These are phyloP conservation scores for Zaprionus africanus DNA, from an alignment of 1,140 invertebrate species.

Conservation along the genomic window DNA sequence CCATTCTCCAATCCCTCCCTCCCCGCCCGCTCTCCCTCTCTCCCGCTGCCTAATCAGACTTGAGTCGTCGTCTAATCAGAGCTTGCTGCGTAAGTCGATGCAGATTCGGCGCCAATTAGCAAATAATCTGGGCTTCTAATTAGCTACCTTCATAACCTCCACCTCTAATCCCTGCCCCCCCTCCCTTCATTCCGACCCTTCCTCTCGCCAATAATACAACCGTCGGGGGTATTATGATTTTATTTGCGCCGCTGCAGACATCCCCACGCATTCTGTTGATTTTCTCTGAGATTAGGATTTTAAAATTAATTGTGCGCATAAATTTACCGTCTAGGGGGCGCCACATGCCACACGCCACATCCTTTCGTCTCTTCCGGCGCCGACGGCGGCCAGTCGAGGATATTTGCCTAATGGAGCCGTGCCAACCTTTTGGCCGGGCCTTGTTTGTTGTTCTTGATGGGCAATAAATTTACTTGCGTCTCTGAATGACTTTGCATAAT, in stretches of 20 bases:
- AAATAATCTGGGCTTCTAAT: slow-evolving; percentile 73
- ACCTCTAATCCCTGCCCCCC: background rate
- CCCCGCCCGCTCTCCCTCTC: slow-evolving; percentile 13
- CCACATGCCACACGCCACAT: slow-evolving; percentile 29
- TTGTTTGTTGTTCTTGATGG: slow-evolving; percentile 41
- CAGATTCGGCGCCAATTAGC: slow-evolving; percentile 58
- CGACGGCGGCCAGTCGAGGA: slow-evolving; percentile 13
- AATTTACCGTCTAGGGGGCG: slow-evolving; percentile 48
- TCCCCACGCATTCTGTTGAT: slow-evolving; percentile 38
- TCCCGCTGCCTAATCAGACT: slow-evolving; percentile 34
- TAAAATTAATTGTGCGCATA: slow-evolving; percentile 81
- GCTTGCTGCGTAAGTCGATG: slow-evolving; percentile 17
- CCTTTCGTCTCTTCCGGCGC: slow-evolving; percentile 32
- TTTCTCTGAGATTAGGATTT: slow-evolving; percentile 72
- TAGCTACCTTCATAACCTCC: slow-evolving; percentile 47
- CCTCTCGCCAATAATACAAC: slow-evolving; percentile 48
- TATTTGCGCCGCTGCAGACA: slow-evolving; percentile 45
- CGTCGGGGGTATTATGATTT: slow-evolving; percentile 44
- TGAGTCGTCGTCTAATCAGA: slow-evolving; percentile 50
- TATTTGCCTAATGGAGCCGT: slow-evolving; percentile 51
- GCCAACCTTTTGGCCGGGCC: slow-evolving; percentile 58
- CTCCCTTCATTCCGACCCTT: background rate
- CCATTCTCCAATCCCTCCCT: background rate
- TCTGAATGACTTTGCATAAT: slow-evolving; percentile 76
- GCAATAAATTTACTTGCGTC: slow-evolving; percentile 73